Evolutionary conservation across 2,888 invertebrate species (phyloP), one percentile per base, ranked within the genome.

Genomic region (Drosophila trichaetosa): DNA sequence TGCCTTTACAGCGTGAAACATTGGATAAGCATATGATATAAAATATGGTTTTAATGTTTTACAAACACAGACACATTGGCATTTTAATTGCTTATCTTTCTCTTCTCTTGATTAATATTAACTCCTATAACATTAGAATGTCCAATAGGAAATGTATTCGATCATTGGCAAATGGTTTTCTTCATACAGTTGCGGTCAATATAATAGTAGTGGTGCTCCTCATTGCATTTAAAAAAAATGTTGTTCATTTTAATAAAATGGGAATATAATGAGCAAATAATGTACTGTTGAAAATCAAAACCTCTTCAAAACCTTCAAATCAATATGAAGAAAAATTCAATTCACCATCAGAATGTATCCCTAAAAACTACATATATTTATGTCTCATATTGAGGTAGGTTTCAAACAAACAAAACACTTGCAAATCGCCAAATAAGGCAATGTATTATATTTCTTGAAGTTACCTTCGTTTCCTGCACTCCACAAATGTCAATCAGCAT

Each of bases 361-460:
- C 7, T 7, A 7, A 21, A 13, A 21, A 46, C 46, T 7, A 2
- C 6, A 13, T 21, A 21, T 38, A 24, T 24, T 10, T 29, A 38
- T 3, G 31, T 31, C 18, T 24, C n/a, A 51, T 38, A 64, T 83
- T 87, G 86, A 76, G 82, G 88, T 85, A 83, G 88, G 83, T 68
- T 69, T 52, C 69, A 61, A 49, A n/a, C 18, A 29, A 38, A 31
- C 18, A 29, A n/a, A 52, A 29, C 53, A 63, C 46, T 72, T 56
- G 24, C n/a, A 54, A 54, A 62, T 27, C 33, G n/a, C 49, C 64
- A 49, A 57, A 51, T n/a, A 29, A n/a, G 38, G 60, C 34, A 27
- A 61, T 59, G 38, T 29, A 42, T 57, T 33, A 33, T 46, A 46
- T 33, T 18, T 51, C 18, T 3, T 8, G 13, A 10, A 33, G 46